Evolutionary conservation across 37 sponge, comb jelly and placozoan genomes (phyloP), one percentile per base, ranked within the genome.

Genomic region (Haliclona indistincta): DNA sequence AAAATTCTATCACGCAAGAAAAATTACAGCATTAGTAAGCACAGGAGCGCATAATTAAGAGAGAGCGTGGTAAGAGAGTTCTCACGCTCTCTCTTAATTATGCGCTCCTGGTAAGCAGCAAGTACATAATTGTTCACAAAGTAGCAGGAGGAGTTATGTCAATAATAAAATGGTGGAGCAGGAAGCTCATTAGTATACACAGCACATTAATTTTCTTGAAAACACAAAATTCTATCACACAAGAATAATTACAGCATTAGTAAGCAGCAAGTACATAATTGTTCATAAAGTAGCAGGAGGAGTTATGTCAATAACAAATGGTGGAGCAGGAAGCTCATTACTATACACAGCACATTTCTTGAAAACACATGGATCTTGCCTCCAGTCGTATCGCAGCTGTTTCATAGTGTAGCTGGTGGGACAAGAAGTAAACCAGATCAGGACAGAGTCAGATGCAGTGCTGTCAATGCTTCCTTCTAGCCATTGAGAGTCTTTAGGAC

Each of bases 271-370:
- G 49, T 47, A 13, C 49, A 47, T 17, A 47, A 47, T 47, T 47
- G 49, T 13, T 17, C 8, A 17, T 17, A 47, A n/a, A n/a, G n/a
- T n/a, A n/a, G n/a, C n/a, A n/a, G n/a, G n/a, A n/a, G n/a, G n/a
- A n/a, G n/a, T n/a, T n/a, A 55, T 6, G 22, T 33, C 5, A 8
- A 77, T 45, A 26, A 26, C 7, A 23, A 85, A 85, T 23, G 86
- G 86, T 34, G 86, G 80, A 3, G 80, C 52, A 17, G 86, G 86
- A 23, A 84, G 64, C 5, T 68, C 54, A 25, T 35, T 49, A 44
- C 78, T 38, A 35, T 85, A 85, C 10, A 85, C 62, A 4, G 86
- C 68, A 73, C 86, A 85, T 66, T 37, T 79, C 56, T 73, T 72
- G 68, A 79, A 79, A 22, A 44, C 54, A 42, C 86, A 85, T 6